Base-by-base conservation (phyloP, 2,113 vertebrate genomes). In the Bufo gargarizans region DNA sequence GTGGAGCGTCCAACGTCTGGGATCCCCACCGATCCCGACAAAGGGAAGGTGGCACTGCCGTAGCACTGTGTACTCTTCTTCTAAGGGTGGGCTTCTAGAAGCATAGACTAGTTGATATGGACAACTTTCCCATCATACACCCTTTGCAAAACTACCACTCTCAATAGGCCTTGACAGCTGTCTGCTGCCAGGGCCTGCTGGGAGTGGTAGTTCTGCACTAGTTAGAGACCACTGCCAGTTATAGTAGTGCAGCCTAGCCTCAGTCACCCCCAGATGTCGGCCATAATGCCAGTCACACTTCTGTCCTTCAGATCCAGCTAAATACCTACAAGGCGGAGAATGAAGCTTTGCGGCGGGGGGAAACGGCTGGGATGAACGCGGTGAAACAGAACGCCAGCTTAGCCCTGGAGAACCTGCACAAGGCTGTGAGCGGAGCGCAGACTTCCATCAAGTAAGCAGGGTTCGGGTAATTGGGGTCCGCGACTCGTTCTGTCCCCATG, bases 391-490 rank as follows among this genome's bases (percentile, higher is more conserved):
- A 97, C 0, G 95, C 97, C 0, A 95, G 96, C 0, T 0, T 94
- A 43, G 98, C 98, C 0, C 90, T 98, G 0, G 95, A 97, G 89
- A 96, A 95, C 85, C 95, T 99, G 2, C 94, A 92, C 2, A 90
- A 86, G 1, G 94, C 96, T 0, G 92, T 96, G 0, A 90, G 84
- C 2, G 94, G 78, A 10, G 96, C 97, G 6, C 93, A 90, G 0
- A 61, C 93, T 0, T 97, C 96, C 3, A 92, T 98, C 33, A 94
- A 93, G 97, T 97, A 88, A 94, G 96, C 90, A 16, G 13, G 19
- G 53, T 65, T 12, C 65, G 67, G 47, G n/a, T 55, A 33, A 12
- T 55, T 69, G 20, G 17, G 22, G 43, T 11, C 17, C 22, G 3
- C 49, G 0, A 20, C 19, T 22, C 11, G 0, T 13, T 50, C 19